phyloP scores from a whole-genome alignment of 1,140 invertebrate species.

The Littorina saxatilis region DNA sequence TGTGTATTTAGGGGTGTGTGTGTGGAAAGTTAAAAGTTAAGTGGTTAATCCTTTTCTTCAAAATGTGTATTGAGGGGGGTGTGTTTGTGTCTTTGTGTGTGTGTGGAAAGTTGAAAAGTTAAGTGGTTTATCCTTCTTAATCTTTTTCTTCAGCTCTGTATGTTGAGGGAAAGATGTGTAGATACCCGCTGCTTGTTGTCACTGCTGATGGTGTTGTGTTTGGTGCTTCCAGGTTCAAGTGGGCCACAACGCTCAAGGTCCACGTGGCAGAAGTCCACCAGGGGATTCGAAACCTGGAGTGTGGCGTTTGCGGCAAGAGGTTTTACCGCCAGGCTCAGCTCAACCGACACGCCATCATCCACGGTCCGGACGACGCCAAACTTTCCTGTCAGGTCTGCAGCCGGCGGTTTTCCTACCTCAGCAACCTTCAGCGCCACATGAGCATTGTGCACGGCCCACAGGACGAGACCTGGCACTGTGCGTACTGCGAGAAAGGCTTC shows the following conservation, averaged over 20 bases:
- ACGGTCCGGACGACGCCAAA: slow-evolving; percentile 53
- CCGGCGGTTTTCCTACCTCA: slow-evolving; percentile 56
- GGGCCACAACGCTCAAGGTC: slow-evolving; percentile 53
- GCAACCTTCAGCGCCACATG: slow-evolving; percentile 60
- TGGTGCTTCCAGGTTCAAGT: slow-evolving; percentile 55
- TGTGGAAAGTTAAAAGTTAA: too few relatives aligned
- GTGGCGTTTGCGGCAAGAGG: slow-evolving; percentile 56
- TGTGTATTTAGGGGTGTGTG: too few relatives aligned
- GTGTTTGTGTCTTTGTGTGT: too few relatives aligned
- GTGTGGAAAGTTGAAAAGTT: too few relatives aligned
- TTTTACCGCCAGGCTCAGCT: slow-evolving; percentile 60
- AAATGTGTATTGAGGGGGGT: too few relatives aligned
- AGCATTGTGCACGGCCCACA: slow-evolving; percentile 48
- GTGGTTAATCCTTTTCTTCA: too few relatives aligned
- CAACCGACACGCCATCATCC: slow-evolving; percentile 57
- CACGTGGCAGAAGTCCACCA: slow-evolving; percentile 65
- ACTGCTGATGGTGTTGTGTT: too few relatives aligned
- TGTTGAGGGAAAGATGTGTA: too few relatives aligned
- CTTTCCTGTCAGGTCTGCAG: slow-evolving; percentile 54
- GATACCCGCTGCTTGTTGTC: too few relatives aligned
- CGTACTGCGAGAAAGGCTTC: slow-evolving; percentile 68
- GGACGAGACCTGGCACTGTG: slow-evolving; percentile 61
- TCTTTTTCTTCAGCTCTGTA: too few relatives aligned
- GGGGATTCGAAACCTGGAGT: slow-evolving; percentile 47
- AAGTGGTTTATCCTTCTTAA: too few relatives aligned